phyloP scores from a whole-genome alignment of 2,113 vertebrate genomes.

The Apodemus speciosus region DNA sequence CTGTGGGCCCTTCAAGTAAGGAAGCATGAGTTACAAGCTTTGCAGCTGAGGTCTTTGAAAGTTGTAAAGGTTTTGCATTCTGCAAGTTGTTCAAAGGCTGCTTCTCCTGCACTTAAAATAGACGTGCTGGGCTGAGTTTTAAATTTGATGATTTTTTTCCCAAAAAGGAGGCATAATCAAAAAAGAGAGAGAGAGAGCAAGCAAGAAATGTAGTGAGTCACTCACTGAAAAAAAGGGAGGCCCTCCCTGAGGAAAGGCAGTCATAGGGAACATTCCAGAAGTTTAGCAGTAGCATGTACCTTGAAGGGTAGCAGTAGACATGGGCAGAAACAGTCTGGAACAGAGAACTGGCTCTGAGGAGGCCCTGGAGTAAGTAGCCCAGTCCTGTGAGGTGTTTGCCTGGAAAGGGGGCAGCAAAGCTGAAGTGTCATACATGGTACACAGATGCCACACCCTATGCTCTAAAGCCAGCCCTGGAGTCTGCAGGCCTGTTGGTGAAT shows the following conservation, averaged over 20 bases:
- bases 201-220: conserved; percentile 63
- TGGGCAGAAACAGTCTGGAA: not conserved
- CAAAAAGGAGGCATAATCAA: conserved; percentile 66
- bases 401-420: not conserved
- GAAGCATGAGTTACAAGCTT: not conserved
- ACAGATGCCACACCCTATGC: not conserved
- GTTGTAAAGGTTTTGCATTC: conserved; percentile 27
- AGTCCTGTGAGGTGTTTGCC: not conserved
- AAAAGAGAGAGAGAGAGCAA: conserved; percentile 6
- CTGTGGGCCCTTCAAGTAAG: not conserved
- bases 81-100: conserved; percentile 62
- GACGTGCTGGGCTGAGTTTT: conserved; percentile 67
- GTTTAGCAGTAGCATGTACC: not conserved
- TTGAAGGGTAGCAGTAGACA: not conserved
- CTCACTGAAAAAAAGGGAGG: not conserved
- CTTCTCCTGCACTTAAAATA: conserved; percentile 74
- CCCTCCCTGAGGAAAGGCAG: not conserved
- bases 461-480: not conserved
- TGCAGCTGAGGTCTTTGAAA: not conserved
- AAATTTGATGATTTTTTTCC: conserved; percentile 73
- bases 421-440: not conserved
- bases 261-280: conserved; percentile 39
- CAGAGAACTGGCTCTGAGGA: not conserved
- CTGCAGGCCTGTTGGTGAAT: not conserved
- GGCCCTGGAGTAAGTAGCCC: not conserved